A percentile compares a stretch with the other conserved stretches of the same genome.
These are phyloP conservation scores for Semotilus atromaculatus DNA, from an alignment of 2,797 vertebrate species.

Conservation along the genomic window DNA sequence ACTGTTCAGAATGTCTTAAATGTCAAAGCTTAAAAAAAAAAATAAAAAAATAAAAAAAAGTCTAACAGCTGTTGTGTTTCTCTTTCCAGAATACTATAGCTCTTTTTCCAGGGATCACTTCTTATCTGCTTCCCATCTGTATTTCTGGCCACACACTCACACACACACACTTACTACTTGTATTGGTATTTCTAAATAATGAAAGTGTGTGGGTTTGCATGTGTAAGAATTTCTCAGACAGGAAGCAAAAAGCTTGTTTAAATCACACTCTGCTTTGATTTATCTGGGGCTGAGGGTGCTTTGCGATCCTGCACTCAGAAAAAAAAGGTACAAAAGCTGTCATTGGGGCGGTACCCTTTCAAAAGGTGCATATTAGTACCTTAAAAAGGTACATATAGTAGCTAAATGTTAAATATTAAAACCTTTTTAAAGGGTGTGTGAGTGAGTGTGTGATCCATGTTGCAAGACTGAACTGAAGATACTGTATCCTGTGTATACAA, in stretches of 20 bases:
- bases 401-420: too few species aligned
- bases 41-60: too few species aligned
- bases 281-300: neutral
- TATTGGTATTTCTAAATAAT: neutral
- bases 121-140: conserved; percentile 5
- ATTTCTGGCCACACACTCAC: neutral
- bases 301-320: neutral
- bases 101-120: neutral
- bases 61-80: neutral
- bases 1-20: neutral
- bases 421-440: too few species aligned
- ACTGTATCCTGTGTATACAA: neutral
- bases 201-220: neutral
- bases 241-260: neutral
- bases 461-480: neutral
- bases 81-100: conserved; percentile 4
- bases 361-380: too few species aligned
- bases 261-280: neutral
- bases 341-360: too few species aligned
- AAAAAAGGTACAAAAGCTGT: too few species aligned
- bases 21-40: neutral
- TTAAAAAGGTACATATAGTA: too few species aligned
- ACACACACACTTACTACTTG: neutral
- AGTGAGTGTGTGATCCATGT: neutral
- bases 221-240: neutral